phyloP scores from a whole-genome alignment of 2,888 invertebrate genomes.

The Dolichomitus sp. region DNA sequence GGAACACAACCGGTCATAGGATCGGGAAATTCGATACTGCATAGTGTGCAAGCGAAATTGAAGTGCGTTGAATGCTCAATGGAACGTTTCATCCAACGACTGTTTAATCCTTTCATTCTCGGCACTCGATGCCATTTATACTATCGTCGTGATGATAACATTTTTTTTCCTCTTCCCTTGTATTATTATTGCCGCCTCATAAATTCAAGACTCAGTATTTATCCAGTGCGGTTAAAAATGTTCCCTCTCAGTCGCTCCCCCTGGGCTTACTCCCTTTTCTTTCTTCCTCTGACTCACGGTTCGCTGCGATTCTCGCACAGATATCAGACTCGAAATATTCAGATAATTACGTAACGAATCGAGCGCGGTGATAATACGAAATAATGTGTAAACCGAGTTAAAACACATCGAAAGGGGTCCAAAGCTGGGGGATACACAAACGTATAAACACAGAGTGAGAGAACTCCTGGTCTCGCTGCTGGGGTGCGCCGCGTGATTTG shows the following conservation, averaged over 20 bases:
- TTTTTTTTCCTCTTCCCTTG: constrained; percentile 9
- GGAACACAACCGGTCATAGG: constrained; percentile 19
- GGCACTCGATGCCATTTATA: constrained; percentile 17
- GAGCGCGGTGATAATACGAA: constrained; percentile 74
- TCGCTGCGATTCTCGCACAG: constrained; percentile 34
- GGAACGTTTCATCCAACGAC: constrained; percentile 34
- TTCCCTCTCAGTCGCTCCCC: background rate
- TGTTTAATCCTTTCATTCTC: constrained; percentile 45
- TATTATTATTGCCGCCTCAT: constrained; percentile 38
- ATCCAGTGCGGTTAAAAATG: constrained; percentile 27
- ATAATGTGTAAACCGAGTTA: constrained; percentile 78
- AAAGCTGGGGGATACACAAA: constrained; percentile 54
- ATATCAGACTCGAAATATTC: constrained; percentile 57
- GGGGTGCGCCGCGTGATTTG: constrained; percentile 67
- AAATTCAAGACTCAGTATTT: constrained; percentile 40
- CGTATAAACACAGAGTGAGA: constrained; percentile 14
- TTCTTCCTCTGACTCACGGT: constrained; percentile 26
- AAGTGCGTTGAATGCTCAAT: constrained; percentile 33
- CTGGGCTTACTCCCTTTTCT: background rate
- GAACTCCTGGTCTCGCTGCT: constrained; percentile 37
- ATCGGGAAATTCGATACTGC: constrained; percentile 28
- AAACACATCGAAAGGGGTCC: constrained; percentile 73
- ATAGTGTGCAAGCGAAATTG: constrained; percentile 27
- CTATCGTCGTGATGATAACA: constrained; percentile 31
- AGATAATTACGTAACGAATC: constrained; percentile 78